Evolutionary conservation across 2,888 invertebrate genomes (phyloP).

Genomic region (Drosophila neutralis): DNA sequence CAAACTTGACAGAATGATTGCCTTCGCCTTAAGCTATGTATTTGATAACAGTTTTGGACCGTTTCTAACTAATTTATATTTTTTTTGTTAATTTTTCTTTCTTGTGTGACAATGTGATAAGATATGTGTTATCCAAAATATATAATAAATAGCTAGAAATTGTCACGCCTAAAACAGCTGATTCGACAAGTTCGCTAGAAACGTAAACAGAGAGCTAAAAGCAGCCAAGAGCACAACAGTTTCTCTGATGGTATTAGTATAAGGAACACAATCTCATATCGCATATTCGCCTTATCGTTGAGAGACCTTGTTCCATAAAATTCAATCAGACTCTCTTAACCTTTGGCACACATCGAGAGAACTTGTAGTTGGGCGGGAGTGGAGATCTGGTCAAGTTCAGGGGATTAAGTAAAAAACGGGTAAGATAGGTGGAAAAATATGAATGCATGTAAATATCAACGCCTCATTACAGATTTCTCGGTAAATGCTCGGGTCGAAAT

Average conservation of each 20-base stretch:
- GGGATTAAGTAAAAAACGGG: neutral
- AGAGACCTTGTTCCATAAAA: neutral
- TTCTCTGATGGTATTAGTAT: neutral
- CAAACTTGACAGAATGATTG: conserved; percentile 3
- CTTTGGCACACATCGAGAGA: neutral
- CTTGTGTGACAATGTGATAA: neutral
- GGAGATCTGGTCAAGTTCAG: neutral
- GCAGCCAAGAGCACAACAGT: neutral
- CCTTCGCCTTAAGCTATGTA: neutral
- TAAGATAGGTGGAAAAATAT: neutral
- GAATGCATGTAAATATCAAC: neutral
- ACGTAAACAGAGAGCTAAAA: conserved; percentile 3
- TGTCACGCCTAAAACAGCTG: neutral
- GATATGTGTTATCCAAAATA: neutral
- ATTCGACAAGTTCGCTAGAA: neutral
- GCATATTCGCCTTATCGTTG: neutral
- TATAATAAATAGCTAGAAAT: neutral
- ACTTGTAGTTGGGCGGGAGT: neutral
- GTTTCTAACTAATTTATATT: neutral
- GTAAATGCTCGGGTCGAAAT: conserved; percentile 4
- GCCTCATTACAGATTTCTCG: neutral
- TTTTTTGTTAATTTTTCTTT: neutral
- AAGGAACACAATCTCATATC: neutral
- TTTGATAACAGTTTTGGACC: neutral
- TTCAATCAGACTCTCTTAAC: neutral